These are phyloP conservation scores for Scaptomyza cyrtandrae DNA, from an alignment of 2,888 invertebrate species.

Conservation along the genomic window DNA sequence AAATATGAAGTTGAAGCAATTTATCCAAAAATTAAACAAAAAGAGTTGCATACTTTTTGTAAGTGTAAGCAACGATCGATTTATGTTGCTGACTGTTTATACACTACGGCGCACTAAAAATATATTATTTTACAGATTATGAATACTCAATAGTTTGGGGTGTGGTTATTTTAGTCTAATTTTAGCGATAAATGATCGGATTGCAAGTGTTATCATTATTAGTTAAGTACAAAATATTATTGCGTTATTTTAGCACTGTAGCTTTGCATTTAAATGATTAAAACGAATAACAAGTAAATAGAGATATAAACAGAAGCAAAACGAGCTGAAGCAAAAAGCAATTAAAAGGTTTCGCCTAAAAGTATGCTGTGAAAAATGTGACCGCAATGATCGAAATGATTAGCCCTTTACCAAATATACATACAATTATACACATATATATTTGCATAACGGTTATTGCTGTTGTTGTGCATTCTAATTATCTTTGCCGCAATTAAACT, in stretches of 20 bases:
- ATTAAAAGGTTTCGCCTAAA: constrained; percentile 53
- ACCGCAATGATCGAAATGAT: constrained; percentile 7
- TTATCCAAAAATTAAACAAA: constrained; percentile 10
- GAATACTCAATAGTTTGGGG: too few relatives aligned
- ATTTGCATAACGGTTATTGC: constrained; percentile 10
- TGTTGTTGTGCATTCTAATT: constrained; percentile 6
- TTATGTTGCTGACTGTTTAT: background rate
- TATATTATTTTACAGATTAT: too few relatives aligned
- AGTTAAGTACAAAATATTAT: too few relatives aligned
- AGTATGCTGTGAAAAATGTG: constrained; percentile 42
- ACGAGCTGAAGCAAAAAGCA: constrained; percentile 4
- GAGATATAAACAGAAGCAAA: background rate
- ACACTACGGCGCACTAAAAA: too few relatives aligned
- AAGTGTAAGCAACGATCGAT: background rate
- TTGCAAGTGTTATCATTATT: background rate
- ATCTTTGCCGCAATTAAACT: background rate
- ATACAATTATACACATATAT: background rate
- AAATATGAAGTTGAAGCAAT: background rate
- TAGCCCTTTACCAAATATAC: background rate
- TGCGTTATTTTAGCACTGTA: too few relatives aligned
- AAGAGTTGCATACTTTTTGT: background rate
- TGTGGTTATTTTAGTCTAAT: background rate
- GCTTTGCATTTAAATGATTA: too few relatives aligned
- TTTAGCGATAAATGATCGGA: background rate
- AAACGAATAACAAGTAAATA: background rate